Evolutionary conservation across 2,797 vertebrate species (phyloP).

Genomic region (Coluber constrictor): DNA sequence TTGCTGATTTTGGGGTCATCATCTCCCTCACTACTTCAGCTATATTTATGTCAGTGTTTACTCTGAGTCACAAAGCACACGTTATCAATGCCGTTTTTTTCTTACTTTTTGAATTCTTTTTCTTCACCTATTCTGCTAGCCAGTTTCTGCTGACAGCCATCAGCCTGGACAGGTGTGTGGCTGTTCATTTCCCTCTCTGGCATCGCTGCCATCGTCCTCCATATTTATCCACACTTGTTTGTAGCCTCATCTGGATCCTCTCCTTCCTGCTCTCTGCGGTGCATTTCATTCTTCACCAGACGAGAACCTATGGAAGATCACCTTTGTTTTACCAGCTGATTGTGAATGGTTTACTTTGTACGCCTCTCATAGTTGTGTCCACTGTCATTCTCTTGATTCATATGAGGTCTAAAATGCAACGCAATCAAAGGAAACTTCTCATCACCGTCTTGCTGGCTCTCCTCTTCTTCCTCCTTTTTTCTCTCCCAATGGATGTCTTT

Average conservation of each 20-base stretch:
- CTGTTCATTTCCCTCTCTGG: conserved; percentile 45
- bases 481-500: neutral
- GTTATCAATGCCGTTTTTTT: neutral
- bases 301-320: rapidly evolving
- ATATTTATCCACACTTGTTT: conserved; percentile 27
- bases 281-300: neutral
- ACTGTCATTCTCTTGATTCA: neutral
- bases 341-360: neutral
- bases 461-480: neutral
- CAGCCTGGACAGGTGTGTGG: conserved; percentile 57
- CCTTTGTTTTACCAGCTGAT: neutral
- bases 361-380: neutral
- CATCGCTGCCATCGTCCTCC: conserved; percentile 52
- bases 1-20: neutral
- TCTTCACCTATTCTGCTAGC: conserved; percentile 46
- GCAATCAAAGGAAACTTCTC: neutral
- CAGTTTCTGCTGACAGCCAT: conserved; percentile 60
- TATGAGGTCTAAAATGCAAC: neutral
- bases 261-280: conserved; percentile 52
- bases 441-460: neutral
- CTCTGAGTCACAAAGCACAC: neutral
- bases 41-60: conserved; percentile 15
- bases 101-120: conserved; percentile 33
- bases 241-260: conserved; percentile 44
- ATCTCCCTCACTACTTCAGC: conserved; percentile 3